Conservation (phyloP, 2,113 vertebrate genomes). For the Hippoglossus stenolepis region DNA sequence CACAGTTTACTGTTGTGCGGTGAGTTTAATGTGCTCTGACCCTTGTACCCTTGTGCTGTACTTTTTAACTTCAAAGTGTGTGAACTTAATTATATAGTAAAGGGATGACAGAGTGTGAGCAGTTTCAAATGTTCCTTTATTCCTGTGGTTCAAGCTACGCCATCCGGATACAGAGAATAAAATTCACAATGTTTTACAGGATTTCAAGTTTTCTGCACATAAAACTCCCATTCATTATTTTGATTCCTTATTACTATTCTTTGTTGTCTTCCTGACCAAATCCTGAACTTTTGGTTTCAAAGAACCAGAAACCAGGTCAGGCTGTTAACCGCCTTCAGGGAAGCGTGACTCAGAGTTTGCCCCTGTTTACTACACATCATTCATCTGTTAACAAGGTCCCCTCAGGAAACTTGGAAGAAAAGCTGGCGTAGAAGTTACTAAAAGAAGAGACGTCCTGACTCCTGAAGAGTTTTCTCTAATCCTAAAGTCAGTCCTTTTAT, state of each 20-base stretch:
- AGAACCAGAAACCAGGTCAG: conserved; percentile 53
- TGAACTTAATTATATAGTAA: neutral
- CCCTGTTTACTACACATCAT: conserved; percentile 5
- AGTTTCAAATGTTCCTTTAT: neutral
- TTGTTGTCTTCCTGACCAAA: too few species aligned
- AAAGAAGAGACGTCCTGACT: too few species aligned
- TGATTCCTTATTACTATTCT: too few species aligned
- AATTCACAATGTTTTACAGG: neutral
- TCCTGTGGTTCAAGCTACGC: neutral
- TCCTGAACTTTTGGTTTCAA: neutral
- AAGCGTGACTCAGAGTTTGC: too few species aligned
- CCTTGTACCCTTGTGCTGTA: neutral
- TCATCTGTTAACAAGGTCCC: neutral
- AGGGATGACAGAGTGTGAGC: too few species aligned
- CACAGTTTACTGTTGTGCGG: too few species aligned
- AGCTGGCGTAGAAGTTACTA: too few species aligned
- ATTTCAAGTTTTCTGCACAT: too few species aligned
- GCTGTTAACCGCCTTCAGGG: conserved; percentile 39
- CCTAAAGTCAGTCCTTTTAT: too few species aligned
- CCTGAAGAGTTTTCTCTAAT: too few species aligned
- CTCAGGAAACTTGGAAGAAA: conserved; percentile 48
- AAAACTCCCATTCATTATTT: too few species aligned
- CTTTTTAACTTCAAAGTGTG: neutral
- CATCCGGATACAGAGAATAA: too few species aligned
- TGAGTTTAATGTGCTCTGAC: neutral